These are phyloP conservation scores for Ectemnius lituratus DNA, from an alignment of 2,888 invertebrate species.

Conservation along the genomic window DNA sequence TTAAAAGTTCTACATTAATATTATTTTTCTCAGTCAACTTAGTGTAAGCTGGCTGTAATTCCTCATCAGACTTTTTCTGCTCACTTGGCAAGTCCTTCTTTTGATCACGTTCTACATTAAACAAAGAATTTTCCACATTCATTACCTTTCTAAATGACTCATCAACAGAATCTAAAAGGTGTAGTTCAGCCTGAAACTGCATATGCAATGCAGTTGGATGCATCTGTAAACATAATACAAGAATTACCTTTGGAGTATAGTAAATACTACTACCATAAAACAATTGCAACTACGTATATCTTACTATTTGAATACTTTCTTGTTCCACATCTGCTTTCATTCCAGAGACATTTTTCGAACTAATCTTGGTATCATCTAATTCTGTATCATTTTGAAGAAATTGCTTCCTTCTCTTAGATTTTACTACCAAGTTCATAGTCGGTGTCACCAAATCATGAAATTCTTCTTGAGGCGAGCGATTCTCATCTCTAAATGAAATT, in stretches of 20 bases:
- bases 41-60: slow-evolving; percentile 54
- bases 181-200: slow-evolving; percentile 82
- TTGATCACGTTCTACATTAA: slow-evolving; percentile 62
- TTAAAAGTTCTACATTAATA: slow-evolving; percentile 23
- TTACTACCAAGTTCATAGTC: slow-evolving; percentile 69
- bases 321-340: slow-evolving; percentile 45
- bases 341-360: slow-evolving; percentile 34
- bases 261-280: not conserved
- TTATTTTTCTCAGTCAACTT: slow-evolving; percentile 46
- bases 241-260: slow-evolving; percentile 1
- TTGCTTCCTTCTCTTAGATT: slow-evolving; percentile 67
- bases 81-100: slow-evolving; percentile 58
- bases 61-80: slow-evolving; percentile 59
- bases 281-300: slow-evolving; percentile 1
- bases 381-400: slow-evolving; percentile 40
- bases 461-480: slow-evolving; percentile 68
- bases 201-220: slow-evolving; percentile 80
- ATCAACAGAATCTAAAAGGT: slow-evolving; percentile 82
- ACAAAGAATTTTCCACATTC: slow-evolving; percentile 79
- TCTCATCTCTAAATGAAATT: slow-evolving; percentile 73
- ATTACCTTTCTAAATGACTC: slow-evolving; percentile 81
- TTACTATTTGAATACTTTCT: slow-evolving; percentile 60
- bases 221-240: slow-evolving; percentile 55
- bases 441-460: slow-evolving; percentile 73
- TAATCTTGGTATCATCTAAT: slow-evolving; percentile 41